Evolutionary conservation across 2,797 vertebrate species (phyloP), one percentile per base, ranked within the genome.

Genomic region (Limosa lapponica): DNA sequence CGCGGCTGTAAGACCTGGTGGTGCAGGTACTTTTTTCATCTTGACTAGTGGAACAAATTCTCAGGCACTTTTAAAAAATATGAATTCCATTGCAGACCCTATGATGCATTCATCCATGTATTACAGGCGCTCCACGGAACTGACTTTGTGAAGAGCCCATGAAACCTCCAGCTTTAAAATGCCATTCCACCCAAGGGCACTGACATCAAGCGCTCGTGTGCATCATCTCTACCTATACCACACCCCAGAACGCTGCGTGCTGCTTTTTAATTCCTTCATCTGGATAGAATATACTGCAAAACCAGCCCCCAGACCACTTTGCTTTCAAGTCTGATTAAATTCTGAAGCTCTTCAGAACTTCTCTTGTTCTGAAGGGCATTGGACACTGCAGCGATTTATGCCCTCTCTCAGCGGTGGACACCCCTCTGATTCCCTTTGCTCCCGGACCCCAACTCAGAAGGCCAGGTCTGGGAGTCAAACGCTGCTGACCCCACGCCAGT

Each of bases 1-100:
- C 7, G 49, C 0, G 1, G 15, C 32, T 57, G 0, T 30, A 37
- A 52, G 12, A 62, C 23, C 24, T 54, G 52, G 41, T 0, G n/a
- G 41, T 5, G 1, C 28, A 52, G n/a, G 22, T 66, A 32, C 28
- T 34, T 55, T 64, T n/a, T 65, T 71, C 39, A 43, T 25, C 65
- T 69, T 69, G 52, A 54, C 41, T n/a, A 74, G 34, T 2, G 5
- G 8, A 73, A 19, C 70, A 69, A 87, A 51, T 25, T 80, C 43
- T 71, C 71, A 72, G 19, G 27, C 22, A 62, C 8, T 25, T 94
- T n/a, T 37, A 2, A 66, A 43, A 54, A 72, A 23, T 3, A 75
- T 1, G 32, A 32, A 64, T 54, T 64, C n/a, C 28, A 36, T 0
- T 22, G 5, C 17, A 37, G 55, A 44, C 10, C 8, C 54, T 69